Evolutionary conservation across 2,888 invertebrate species (phyloP).

Genomic region (Homarus gammarus): DNA sequence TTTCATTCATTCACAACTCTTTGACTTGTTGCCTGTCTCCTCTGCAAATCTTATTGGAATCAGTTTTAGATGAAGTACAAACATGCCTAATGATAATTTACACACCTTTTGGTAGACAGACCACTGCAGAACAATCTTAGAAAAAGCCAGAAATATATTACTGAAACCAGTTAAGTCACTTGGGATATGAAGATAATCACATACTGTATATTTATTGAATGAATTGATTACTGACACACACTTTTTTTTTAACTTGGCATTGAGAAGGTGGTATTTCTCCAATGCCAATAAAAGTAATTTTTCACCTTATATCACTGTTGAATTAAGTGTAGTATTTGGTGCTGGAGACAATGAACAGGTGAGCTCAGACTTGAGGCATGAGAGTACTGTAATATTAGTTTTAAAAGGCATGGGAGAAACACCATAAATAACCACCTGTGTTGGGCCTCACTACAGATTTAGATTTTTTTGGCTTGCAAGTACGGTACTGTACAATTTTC

Average conservation of each 20-base stretch:
- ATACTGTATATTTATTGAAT: conserved; percentile 24
- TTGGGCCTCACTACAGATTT: background rate
- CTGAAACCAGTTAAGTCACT: conserved; percentile 22
- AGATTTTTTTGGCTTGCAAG: background rate
- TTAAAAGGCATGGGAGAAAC: conserved; percentile 18
- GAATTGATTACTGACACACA: conserved; percentile 11
- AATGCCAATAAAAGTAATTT: background rate
- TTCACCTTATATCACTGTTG: background rate
- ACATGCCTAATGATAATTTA: conserved; percentile 41
- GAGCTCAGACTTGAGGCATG: conserved; percentile 9
- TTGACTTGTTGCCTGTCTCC: background rate
- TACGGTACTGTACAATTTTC: background rate
- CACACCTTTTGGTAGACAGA: conserved; percentile 9
- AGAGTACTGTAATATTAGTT: background rate
- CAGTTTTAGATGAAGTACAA: conserved; percentile 19
- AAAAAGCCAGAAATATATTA: conserved; percentile 34
- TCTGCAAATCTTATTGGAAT: background rate
- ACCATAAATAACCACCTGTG: conserved; percentile 14
- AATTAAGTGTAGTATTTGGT: conserved; percentile 17
- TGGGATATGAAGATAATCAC: conserved; percentile 32
- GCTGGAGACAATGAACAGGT: conserved; percentile 39
- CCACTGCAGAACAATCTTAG: conserved; percentile 22
- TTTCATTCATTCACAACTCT: conserved; percentile 1
- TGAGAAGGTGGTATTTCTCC: conserved; percentile 5
- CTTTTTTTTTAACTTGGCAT: conserved; percentile 26